Conservation (phyloP, 1,140 invertebrate genomes). For the Brachionus rotundiformis region DNA sequence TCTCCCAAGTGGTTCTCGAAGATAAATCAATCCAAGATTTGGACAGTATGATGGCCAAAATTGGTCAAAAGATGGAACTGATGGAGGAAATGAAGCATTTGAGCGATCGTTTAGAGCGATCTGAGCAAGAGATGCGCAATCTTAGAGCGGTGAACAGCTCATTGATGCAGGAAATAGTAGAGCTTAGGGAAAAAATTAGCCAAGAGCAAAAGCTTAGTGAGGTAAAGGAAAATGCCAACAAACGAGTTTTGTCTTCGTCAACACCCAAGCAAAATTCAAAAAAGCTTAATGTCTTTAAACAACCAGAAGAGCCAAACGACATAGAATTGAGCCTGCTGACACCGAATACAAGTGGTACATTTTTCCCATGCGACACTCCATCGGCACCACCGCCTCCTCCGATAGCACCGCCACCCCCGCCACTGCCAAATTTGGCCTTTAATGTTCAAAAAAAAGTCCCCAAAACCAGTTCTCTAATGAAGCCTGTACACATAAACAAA, state of each 20-base stretch:
- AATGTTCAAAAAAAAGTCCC: conserved; percentile 31
- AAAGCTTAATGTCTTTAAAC: conserved; percentile 33
- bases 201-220: background rate
- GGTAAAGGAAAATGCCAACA: conserved; percentile 15
- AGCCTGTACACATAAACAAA: conserved; percentile 30
- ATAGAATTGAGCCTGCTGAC: background rate
- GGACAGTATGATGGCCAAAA: background rate
- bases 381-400: background rate
- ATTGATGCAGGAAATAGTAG: background rate
- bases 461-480: background rate
- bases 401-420: conserved; percentile 9
- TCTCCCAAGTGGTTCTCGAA: background rate
- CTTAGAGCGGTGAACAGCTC: background rate
- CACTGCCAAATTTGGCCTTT: background rate
- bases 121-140: background rate
- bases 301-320: background rate
- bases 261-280: conserved; percentile 33
- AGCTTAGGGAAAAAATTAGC: background rate
- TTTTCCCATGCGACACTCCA: conserved; percentile 25
- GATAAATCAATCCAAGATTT: conserved; percentile 30
- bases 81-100: background rate
- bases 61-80: background rate
- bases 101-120: background rate
- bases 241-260: background rate
- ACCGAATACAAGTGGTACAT: background rate